Base-by-base conservation (phyloP, 2,888 invertebrate species). In the Xestobium rufovillosum region DNA sequence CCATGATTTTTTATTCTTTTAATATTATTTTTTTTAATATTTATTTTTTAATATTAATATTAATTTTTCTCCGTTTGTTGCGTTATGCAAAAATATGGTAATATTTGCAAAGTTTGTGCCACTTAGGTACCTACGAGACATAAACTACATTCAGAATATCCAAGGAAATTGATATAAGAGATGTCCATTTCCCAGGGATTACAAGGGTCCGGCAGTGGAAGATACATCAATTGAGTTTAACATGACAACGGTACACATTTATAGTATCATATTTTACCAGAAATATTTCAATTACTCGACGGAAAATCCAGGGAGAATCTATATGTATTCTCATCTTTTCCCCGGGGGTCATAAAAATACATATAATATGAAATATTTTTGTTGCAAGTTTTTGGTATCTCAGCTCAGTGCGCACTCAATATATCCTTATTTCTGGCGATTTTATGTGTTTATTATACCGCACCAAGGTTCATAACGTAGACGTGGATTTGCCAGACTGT, bases 381-480 rank as follows among this genome's bases (percentile, higher is more conserved):
- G 57, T 60, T 59, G 59, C 59, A 57, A 61, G 54, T 60, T 60
- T 55, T 51, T 53, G 51, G 16, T 37, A 54, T 55, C 55, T 57
- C 55, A 52, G 55, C 56, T 51, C 39, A 36, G 16, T 40, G 49
- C 50, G 61, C 62, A 65, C 62, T 65, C 66, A 63, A 66, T 66
- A 66, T 65, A 65, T 66, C 66, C 65, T 64, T 63, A 66, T 66
- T 65, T 60, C 62, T 60, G 63, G 59, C 62, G 62, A 64, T 65
- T 66, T 66, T 66, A 66, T 63, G 64, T 60, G 60, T 64, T 64
- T 66, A 66, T 66, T 66, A 66, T 66, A 65, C 66, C 52, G 60
- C 60, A 60, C 59, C 55, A 52, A 57, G 60, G 63, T 65, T 63
- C 62, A 65, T 65, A 65, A 63, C 53, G 49, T 56, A 55, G 51